Evolutionary conservation across 1,140 invertebrate genomes (phyloP), one percentile per base, ranked within the genome.

Genomic region (Cryptotermes secundus): DNA sequence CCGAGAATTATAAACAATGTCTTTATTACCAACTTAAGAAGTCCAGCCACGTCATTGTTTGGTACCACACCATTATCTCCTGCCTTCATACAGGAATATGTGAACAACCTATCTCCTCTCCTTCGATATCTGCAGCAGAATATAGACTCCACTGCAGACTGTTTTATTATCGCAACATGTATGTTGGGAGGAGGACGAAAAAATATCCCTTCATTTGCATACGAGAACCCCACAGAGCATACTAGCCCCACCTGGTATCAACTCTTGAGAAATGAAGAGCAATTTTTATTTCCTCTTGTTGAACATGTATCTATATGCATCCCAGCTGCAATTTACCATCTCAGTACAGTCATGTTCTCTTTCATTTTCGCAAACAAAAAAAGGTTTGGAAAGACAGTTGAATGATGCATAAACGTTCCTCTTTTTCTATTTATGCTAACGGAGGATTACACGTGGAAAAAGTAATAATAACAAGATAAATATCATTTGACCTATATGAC

Each of bases 241-340:
- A n/a, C 4, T 72, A 26, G 31, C n/a, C 59, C 59, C 59, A 72
- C 16, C 26, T 72, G 26, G 26, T 72, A n/a, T 72, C 59, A 72
- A 31, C 59, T 72, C 59, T 72, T 72, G 59, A 72, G 59, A 72
- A 72, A 72, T 72, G 59, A 72, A 72, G 59, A 72, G 59, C 59
- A 72, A 72, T 72, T 72, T 72, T 72, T 72, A 72, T 72, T 72
- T n/a, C 26, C 59, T 31, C 2, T 72, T 72, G 59, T 72, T 72
- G 59, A 72, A 72, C 26, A 10, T 31, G 3, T 72, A 72, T 72
- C 59, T 72, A 3, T 72, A 31, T 72, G 59, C 59, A 72, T 72
- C 59, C 26, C 59, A 31, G 26, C 26, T 72, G 59, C 59, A 72
- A 72, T 72, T 72, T 3, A 72, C 59, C 6, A n/a, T 72, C 59